Conservation (phyloP, 1,140 invertebrate genomes). For the Anadara kagoshimensis region DNA sequence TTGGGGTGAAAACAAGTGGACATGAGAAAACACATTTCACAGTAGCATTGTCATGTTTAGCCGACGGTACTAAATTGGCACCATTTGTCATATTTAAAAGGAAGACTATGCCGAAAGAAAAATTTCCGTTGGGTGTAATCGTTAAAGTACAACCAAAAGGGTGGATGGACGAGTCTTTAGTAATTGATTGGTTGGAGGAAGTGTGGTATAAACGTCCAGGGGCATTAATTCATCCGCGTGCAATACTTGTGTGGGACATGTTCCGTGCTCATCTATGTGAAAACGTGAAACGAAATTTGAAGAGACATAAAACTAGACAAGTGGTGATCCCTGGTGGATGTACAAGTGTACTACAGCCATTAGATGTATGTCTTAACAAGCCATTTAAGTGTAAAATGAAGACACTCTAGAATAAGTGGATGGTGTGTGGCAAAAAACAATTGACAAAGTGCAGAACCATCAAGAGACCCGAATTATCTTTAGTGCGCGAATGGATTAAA, state of each 20-base stretch:
- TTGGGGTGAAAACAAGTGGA: neutral
- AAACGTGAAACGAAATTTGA: constrained; percentile 7
- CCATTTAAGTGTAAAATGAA: neutral
- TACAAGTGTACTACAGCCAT: constrained; percentile 18
- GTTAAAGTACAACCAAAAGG: constrained; percentile 39
- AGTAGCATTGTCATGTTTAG: constrained; percentile 4
- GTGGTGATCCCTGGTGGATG: too few species aligned
- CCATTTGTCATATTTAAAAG: constrained; percentile 57
- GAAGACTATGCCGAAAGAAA: constrained; percentile 36
- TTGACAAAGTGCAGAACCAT: neutral
- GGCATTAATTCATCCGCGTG: neutral
- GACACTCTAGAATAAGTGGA: neutral
- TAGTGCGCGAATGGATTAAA: constrained; percentile 2
- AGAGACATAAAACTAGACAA: constrained; percentile 18
- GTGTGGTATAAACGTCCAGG: constrained; percentile 21
- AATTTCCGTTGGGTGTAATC: constrained; percentile 37
- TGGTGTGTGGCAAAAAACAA: neutral
- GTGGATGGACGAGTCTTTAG: constrained; percentile 52
- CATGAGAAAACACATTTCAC: constrained; percentile 9
- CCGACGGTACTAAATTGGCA: neutral
- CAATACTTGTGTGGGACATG: constrained; percentile 21
- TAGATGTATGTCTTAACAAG: constrained; percentile 4
- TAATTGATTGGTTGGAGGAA: constrained; percentile 41
- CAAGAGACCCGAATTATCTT: neutral
- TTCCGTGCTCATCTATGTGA: constrained; percentile 29